Conservation (phyloP, 1,140 invertebrate species). For the Pseudomyrmex concolor region DNA sequence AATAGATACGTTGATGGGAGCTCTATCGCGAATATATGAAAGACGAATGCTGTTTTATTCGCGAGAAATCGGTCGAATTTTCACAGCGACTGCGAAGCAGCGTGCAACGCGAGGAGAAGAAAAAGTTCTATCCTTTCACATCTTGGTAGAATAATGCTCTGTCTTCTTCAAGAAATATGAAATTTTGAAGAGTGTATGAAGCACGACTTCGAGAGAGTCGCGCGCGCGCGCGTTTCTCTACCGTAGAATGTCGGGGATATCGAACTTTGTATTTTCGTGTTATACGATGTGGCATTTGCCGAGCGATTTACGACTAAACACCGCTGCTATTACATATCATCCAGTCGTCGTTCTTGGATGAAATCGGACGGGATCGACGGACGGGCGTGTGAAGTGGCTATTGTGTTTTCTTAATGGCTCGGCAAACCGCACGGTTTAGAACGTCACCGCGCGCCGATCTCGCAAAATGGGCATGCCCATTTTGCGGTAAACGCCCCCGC, state of each 20-base stretch:
- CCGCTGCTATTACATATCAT: conserved; percentile 56
- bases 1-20: neutral
- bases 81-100: neutral
- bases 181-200: conserved; percentile 34
- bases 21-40: neutral
- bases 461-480: conserved; percentile 46
- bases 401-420: conserved; percentile 74
- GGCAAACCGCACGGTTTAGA: conserved; percentile 60
- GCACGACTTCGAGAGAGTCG: conserved; percentile 8
- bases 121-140: neutral
- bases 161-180: conserved; percentile 51
- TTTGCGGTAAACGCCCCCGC: conserved; percentile 39
- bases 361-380: neutral
- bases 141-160: conserved; percentile 15
- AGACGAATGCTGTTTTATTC: conserved; percentile 8
- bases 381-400: conserved; percentile 46
- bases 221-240: conserved; percentile 12
- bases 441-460: conserved; percentile 30
- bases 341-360: conserved; percentile 3
- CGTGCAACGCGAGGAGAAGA: neutral
- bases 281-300: conserved; percentile 33
- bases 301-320: conserved; percentile 66
- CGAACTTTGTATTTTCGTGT: conserved; percentile 36
- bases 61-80: conserved; percentile 13
- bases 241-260: neutral